Base-by-base conservation (phyloP, 2,888 invertebrate genomes). In the Polydesmus complanatus region DNA sequence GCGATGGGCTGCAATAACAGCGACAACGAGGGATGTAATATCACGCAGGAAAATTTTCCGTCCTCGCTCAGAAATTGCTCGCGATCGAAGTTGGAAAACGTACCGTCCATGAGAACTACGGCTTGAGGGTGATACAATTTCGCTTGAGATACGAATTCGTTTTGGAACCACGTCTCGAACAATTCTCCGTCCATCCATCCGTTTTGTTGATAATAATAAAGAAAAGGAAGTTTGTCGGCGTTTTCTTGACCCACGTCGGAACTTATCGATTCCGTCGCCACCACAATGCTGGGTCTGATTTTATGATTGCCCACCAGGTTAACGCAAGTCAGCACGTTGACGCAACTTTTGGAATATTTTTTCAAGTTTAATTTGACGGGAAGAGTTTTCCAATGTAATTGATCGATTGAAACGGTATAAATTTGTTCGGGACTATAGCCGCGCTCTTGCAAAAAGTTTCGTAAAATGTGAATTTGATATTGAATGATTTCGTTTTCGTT, bases 311-410 rank as follows among this genome's bases (percentile, higher is more conserved):
- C 58, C 14, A 26, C 54, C 14, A 53, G 23, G 27, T 58, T 58
- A 8, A 27, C 58, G 27, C 58, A 58, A 21, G 21, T 49, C 25
- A 58, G 11, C 5, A 58, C 22, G 3, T 14, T 26, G n/a, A 58
- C 25, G 19, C 14, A 51, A 18, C 19, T 26, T 19, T 25, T 27
- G 25, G 58, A 26, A 11, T n/a, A 19, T 2, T 50, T 22, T 21
- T 19, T 11, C 27, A 3, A 22, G 27, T n/a, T 58, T 19, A n/a
- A n/a, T 23, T 26, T 51, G 27, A 18, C 11, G 2, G 58, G 58
- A n/a, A 58, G 26, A 5, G 58, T 53, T 50, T 53, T 23, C 58
- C 58, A 58, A 49, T 53, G 53, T 23, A 58, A 49, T 53, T 27
- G 14, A 19, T 19, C 27, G 8, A 52, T 58, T n/a, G 19, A 21